Evolutionary conservation across 1,140 invertebrate genomes (phyloP), one percentile per base, ranked within the genome.

Genomic region (Nephila pilipes): DNA sequence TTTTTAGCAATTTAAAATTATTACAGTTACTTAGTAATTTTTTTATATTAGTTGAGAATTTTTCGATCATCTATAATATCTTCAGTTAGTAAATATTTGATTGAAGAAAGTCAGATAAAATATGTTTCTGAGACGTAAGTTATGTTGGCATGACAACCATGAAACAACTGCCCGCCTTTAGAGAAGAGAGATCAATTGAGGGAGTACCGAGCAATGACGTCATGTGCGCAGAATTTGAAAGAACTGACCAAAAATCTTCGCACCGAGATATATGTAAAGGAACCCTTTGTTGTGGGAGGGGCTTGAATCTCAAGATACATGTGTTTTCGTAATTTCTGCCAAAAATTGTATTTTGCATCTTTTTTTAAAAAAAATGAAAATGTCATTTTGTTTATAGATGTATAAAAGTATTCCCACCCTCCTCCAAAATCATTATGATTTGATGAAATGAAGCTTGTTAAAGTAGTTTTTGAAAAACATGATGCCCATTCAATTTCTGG

Each of bases 141-240:
- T 87, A 38, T 60, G 90, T 92, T 92, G 38, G 20, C 81, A 92
- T 92, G 46, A 38, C 57, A 85, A 92, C 90, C 36, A 32, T 85
- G n/a, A 22, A 65, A 32, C 58, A 85, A 81, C 89, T 38, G 60
- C 90, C 65, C 54, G 63, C 91, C 65, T 87, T 80, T 65, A 22
- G 12, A 36, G 60, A 25, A 38, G 54, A 5, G 20, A 63, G 85
- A 87, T 93, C 91, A 93, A 93, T 93, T 16, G 65, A 63, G 85
- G 46, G 38, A 29, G 81, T 38, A 36, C 14, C 38, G 14, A 69
- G 12, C 10, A n/a, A 29, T 87, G 91, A 93, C 91, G 91, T 93
- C 91, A 93, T 29, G 6, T 87, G 91, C 91, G 83, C 83, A 87
- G 79, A 91, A 38, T 83, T 87, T 38, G 14, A 57, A 32, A 54